Percentiles rank a stretch among this genome's conserved stretches.
Conservation (phyloP, 2,113 vertebrate genomes). For the Scophthalmus maximus region DNA sequence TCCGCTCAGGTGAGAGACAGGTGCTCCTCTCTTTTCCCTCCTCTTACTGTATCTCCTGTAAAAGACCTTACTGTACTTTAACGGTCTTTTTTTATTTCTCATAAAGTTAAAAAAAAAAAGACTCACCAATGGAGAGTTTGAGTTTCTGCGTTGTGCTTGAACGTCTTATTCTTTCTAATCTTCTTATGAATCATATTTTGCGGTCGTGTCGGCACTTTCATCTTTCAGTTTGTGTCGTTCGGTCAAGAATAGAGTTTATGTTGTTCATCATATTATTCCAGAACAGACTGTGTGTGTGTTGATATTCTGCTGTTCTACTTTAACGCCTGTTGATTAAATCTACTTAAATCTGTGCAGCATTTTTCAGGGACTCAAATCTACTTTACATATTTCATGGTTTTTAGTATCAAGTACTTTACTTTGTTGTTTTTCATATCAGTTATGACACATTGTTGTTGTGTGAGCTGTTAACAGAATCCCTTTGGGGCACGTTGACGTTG, state of each 20-base stretch:
- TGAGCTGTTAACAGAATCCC: neutral
- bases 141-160: neutral
- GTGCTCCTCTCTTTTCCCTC: slow-evolving; percentile 1
- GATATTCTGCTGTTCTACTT: neutral
- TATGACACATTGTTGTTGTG: neutral
- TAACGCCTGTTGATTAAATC: neutral
- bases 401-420: neutral
- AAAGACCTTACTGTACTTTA: too few species aligned
- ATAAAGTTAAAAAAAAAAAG: too few species aligned
- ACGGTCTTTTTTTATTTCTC: too few species aligned
- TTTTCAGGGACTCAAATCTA: neutral
- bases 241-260: neutral
- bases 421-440: neutral
- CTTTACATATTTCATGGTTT: neutral
- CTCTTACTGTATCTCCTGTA: neutral
- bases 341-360: neutral
- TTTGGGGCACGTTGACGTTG: neutral
- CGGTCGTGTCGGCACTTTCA: too few species aligned
- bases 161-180: neutral
- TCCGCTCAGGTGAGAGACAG: slow-evolving; percentile 90
- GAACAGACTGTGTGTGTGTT: neutral
- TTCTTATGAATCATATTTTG: neutral
- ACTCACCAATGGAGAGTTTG: too few species aligned
- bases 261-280: neutral
- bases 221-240: neutral